Base-by-base conservation (phyloP, 2,113 vertebrate species). In the Malurus alboscapulatus region DNA sequence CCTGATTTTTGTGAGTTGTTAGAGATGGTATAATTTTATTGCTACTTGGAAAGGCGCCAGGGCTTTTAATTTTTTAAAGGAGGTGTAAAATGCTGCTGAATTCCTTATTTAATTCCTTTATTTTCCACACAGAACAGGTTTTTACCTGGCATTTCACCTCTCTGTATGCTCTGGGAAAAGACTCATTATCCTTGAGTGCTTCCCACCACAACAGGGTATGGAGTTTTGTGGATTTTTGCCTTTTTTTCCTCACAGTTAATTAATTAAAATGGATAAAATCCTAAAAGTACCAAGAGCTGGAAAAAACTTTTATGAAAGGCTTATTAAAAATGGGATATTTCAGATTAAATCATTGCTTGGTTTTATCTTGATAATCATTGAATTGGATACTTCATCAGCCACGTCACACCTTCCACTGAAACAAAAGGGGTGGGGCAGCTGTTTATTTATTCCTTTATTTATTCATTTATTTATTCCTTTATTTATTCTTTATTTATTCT, bases 111-210 rank as follows among this genome's bases (percentile, higher is more conserved):
- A 30, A n/a, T 57, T 57, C 10, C 11, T 80, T 89, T 58, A 22
- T 48, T 78, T 72, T 50, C n/a, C 8, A 3, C 5, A 0, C 2
- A 0, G 1, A 44, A 17, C 24, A 51, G 47, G 42, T 8, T 21
- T 76, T 62, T 47, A 7, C 9, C 12, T 48, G 76, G 11, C 8
- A 4, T 42, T 71, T 82, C 51, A 47, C 27, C 69, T 66, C 17
- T n/a, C 15, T 32, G 13, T 20, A 72, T 30, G 22, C 38, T 68
- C 67, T 58, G 78, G 87, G 27, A 47, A 53, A 72, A 57, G 18
- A 11, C 7, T 58, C 14, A 44, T 0, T 12, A 25, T 25, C 26
- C 4, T 47, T 10, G 3, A 7, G 0, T 0, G 3, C 48, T 77
- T 47, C 66, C 47, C 18, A 2, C 3, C 11, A 1, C 8, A 0